Evolutionary conservation across 1,140 invertebrate species (phyloP), one percentile per base, ranked within the genome.

Genomic region (Achatina immaculata): DNA sequence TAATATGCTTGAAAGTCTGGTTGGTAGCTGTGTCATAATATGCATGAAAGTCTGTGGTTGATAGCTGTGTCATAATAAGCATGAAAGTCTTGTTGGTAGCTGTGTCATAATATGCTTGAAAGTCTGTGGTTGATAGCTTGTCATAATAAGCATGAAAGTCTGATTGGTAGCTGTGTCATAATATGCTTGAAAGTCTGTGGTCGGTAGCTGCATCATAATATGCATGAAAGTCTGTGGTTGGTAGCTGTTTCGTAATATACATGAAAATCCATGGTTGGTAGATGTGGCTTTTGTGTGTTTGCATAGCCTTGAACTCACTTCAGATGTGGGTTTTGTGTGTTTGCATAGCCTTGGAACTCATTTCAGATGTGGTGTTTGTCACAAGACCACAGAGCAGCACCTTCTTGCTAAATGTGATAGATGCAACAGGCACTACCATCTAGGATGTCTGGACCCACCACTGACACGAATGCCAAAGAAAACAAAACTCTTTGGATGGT

Each of bases 381-480:
- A 94, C 76, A 93, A 85, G 73, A 88, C 87, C 28, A 87, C 85
- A 62, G 88, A 90, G 79, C 90, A 90, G 80, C 91, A 91, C 72
- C 85, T 89, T 74, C 93, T 99, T 85, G 96, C 96, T 7, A 96
- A 96, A 88, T 99, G 98, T 92, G 98, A 99, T 90, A 96, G 95
- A 0, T 99, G 98, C 89, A 94, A 95, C 85, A 92, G 95, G 58
- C 95, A 96, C 92, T 99, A 98, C 92, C 98, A 99, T 92, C 92
- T 98, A 69, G 95, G 95, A 72, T 99, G 98, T 91, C 92, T 99
- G 66, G 96, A 96, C 90, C 97, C 97, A 36, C 98, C 97, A 19
- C 91, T 99, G 9, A 95, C 95, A 2, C 93, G 97, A 51, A 95
- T 98, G 93, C 98, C 98, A 2, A 98, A 98, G 85, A 98, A 98